These are phyloP conservation scores for Panthera tigris DNA, from an alignment of 2,113 vertebrate genomes.

Conservation along the genomic window DNA sequence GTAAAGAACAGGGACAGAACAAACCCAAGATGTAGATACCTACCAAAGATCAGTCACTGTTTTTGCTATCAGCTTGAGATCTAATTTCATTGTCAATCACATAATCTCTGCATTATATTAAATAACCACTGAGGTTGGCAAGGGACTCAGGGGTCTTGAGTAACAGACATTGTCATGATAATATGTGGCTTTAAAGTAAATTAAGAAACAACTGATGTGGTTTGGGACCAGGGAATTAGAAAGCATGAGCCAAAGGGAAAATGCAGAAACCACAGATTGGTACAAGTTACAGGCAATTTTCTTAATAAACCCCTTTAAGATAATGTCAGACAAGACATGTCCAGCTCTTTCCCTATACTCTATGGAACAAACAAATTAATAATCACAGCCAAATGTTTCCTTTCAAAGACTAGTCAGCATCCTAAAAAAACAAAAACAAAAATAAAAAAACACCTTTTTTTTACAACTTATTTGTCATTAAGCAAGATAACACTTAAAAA, in stretches of 20 bases:
- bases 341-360: background rate
- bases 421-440: background rate
- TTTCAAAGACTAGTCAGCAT: constrained; percentile 6
- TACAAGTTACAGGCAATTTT: constrained; percentile 70
- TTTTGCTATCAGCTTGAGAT: constrained; percentile 62
- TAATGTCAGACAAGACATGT: constrained; percentile 11
- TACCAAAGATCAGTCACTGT: background rate
- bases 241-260: constrained; percentile 63
- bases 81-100: constrained; percentile 69
- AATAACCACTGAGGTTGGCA: constrained; percentile 55
- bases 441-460: background rate
- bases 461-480: background rate
- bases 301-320: constrained; percentile 58
- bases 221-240: constrained; percentile 63
- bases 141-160: constrained; percentile 50
- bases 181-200: constrained; percentile 66
- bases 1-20: background rate
- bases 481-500: background rate
- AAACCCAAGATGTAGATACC: constrained; percentile 29
- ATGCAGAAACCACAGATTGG: constrained; percentile 65
- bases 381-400: constrained; percentile 35
- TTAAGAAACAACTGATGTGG: constrained; percentile 68
- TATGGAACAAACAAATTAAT: constrained; percentile 18
- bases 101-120: constrained; percentile 66
- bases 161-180: constrained; percentile 69